Evolutionary conservation across 1,140 invertebrate species (phyloP).

Genomic region (Neodiprion lecontei): DNA sequence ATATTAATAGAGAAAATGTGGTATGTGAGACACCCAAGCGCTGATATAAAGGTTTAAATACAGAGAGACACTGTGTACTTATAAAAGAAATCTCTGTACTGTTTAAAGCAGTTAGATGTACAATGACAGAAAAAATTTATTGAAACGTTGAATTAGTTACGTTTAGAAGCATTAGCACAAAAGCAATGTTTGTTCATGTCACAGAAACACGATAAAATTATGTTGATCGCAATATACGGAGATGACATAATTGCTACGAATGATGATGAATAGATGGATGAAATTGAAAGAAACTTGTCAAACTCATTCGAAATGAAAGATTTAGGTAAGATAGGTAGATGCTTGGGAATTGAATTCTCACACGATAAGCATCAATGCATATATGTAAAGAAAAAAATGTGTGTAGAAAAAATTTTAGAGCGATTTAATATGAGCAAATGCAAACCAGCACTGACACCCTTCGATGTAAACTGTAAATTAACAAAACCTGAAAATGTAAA

Average conservation of each 20-base stretch:
- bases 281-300: slow-evolving; percentile 20
- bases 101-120: slow-evolving; percentile 22
- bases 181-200: slow-evolving; percentile 32
- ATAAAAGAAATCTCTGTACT: slow-evolving; percentile 21
- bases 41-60: not conserved
- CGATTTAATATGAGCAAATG: slow-evolving; percentile 26
- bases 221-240: slow-evolving; percentile 23
- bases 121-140: slow-evolving; percentile 21
- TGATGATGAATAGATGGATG: slow-evolving; percentile 14
- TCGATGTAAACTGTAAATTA: slow-evolving; percentile 28
- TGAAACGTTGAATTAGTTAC: slow-evolving; percentile 15
- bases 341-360: slow-evolving; percentile 23
- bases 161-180: slow-evolving; percentile 13
- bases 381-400: slow-evolving; percentile 23
- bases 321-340: slow-evolving; percentile 16
- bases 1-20: slow-evolving; percentile 13
- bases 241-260: slow-evolving; percentile 25
- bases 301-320: slow-evolving; percentile 27
- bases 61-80: slow-evolving; percentile 4
- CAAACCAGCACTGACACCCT: slow-evolving; percentile 38
- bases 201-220: slow-evolving; percentile 4
- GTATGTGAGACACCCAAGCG: not conserved
- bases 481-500: slow-evolving; percentile 11
- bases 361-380: slow-evolving; percentile 11
- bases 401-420: slow-evolving; percentile 19